These are phyloP conservation scores for Phaetusa simplex DNA, from an alignment of 2,113 vertebrate genomes.

Conservation along the genomic window DNA sequence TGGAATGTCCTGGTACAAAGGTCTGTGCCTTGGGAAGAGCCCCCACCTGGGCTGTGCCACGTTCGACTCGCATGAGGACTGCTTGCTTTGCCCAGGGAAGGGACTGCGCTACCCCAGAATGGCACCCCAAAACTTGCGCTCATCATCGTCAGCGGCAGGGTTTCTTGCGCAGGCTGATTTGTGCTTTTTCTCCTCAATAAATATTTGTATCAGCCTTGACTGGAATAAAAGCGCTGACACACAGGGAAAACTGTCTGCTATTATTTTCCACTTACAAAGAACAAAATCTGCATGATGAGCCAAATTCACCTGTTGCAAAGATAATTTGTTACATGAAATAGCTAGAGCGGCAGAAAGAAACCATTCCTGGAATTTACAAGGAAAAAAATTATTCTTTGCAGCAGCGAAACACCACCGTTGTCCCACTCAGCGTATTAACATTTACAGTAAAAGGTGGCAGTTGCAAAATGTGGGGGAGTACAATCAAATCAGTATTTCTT, in stretches of 20 bases:
- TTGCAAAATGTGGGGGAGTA: not conserved
- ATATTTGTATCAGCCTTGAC: not conserved
- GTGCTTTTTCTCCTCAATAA: not conserved
- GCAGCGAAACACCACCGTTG: not conserved
- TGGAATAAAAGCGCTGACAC: not conserved
- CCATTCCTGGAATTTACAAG: not conserved
- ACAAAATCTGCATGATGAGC: not conserved
- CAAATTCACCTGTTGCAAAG: not conserved
- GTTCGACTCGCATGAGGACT: rapidly evolving
- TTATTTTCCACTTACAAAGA: not conserved
- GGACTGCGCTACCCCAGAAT: not conserved
- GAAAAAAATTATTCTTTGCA: not conserved
- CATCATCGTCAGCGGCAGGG: rapidly evolving
- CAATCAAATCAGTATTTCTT: constrained; percentile 25
- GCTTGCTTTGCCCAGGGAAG: not conserved
- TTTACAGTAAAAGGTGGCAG: not conserved
- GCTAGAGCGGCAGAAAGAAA: not conserved
- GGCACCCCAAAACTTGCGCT: not conserved
- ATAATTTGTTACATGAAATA: not conserved
- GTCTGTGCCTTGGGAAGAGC: not conserved
- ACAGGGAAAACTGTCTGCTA: not conserved
- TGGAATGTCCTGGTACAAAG: rapidly evolving
- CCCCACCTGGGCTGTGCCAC: not conserved
- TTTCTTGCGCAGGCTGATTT: not conserved
- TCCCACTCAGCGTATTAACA: not conserved